These are phyloP conservation scores for Empis stercorea DNA, from an alignment of 2,888 invertebrate species.

Conservation along the genomic window DNA sequence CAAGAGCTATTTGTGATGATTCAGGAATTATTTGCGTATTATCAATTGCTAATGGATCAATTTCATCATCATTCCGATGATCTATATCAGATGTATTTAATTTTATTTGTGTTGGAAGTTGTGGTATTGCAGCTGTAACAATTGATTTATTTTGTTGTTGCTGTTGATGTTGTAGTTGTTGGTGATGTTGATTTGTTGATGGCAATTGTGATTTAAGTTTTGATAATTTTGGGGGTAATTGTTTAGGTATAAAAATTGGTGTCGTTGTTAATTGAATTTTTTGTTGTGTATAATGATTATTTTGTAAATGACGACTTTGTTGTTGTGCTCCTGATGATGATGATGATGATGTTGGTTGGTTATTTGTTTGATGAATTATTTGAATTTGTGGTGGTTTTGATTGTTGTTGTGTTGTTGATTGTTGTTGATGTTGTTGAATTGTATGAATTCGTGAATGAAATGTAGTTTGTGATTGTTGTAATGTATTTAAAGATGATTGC, in stretches of 20 bases:
- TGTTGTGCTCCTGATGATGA: neutral
- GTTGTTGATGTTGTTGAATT: neutral
- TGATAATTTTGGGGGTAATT: neutral
- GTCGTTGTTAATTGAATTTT: conserved; percentile 4
- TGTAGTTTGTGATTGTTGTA: conserved; percentile 1
- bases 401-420: neutral
- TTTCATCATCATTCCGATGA: conserved; percentile 23
- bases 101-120: conserved; percentile 9
- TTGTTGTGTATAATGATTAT: conserved; percentile 1
- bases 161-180: conserved; percentile 9
- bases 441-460: neutral
- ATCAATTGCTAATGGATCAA: conserved; percentile 30
- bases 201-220: neutral
- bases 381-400: neutral
- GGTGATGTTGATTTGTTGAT: conserved; percentile 12
- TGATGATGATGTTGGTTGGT: neutral
- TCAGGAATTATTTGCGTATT: conserved; percentile 1
- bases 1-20: neutral
- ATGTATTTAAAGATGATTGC: conserved; percentile 12
- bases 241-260: neutral
- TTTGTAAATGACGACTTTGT: neutral
- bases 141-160: conserved; percentile 7
- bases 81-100: conserved; percentile 8
- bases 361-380: conserved; percentile 1
- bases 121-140: conserved; percentile 13